A percentile compares a stretch with the other conserved stretches of the same genome.
phyloP scores from a whole-genome alignment of 2,888 invertebrate species.

The Nycteola revayana region DNA sequence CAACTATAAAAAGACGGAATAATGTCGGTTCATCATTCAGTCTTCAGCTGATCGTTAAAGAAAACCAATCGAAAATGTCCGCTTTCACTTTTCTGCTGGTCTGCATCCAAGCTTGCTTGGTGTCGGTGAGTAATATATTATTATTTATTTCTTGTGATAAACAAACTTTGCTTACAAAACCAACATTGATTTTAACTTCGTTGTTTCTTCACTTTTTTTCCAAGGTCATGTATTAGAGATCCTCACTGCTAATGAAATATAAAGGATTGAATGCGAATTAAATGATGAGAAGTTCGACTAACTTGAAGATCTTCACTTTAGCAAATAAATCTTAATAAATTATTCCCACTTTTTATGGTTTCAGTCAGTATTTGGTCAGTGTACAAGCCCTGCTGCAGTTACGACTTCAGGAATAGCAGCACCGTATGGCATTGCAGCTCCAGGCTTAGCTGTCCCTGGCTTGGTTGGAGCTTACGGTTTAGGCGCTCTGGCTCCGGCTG shows the following conservation, averaged over 20 bases:
- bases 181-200: too few relatives aligned
- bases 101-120: conserved; percentile 24
- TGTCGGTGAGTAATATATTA: conserved; percentile 4
- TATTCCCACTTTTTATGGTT: conserved; percentile 1
- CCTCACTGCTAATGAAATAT: too few relatives aligned
- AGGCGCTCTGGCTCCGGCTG: not conserved
- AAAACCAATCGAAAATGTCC: conserved; percentile 15
- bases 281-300: too few relatives aligned
- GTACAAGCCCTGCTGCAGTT: not conserved
- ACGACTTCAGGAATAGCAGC: not conserved
- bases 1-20: too few relatives aligned
- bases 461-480: not conserved
- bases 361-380: conserved; percentile 3
- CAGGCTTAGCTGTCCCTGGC: not conserved
- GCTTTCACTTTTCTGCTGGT: conserved; percentile 22
- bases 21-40: not conserved
- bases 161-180: too few relatives aligned
- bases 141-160: too few relatives aligned
- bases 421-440: not conserved
- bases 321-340: too few relatives aligned
- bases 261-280: too few relatives aligned
- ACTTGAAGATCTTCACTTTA: too few relatives aligned
- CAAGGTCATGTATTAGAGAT: too few relatives aligned
- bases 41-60: conserved; percentile 3
- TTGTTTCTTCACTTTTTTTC: too few relatives aligned